phyloP scores from a whole-genome alignment of 2,888 invertebrate species.

The Epicampocera succincta region DNA sequence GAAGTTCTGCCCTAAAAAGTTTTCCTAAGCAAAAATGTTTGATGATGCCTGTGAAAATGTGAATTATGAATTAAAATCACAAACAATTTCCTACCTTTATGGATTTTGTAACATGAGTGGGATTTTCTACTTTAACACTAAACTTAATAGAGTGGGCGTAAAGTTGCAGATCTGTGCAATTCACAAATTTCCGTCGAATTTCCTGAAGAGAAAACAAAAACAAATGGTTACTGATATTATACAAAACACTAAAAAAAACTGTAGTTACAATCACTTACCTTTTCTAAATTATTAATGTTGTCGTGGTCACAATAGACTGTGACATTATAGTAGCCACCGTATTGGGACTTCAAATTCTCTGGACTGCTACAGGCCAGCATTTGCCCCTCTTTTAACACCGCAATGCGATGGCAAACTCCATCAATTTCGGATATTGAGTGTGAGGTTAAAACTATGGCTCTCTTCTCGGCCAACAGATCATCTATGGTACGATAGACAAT shows the following conservation, averaged over 20 bases:
- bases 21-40: too few species aligned
- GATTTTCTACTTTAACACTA: conserved; percentile 74
- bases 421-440: conserved; percentile 82
- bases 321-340: conserved; percentile 80
- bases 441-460: conserved; percentile 81
- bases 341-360: conserved; percentile 76
- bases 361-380: conserved; percentile 79
- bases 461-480: conserved; percentile 76
- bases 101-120: conserved; percentile 46
- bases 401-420: conserved; percentile 80
- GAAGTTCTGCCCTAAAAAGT: too few species aligned
- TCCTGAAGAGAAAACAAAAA: conserved; percentile 70
- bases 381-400: conserved; percentile 80
- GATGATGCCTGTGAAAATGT: too few species aligned
- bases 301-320: conserved; percentile 78
- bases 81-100: conserved; percentile 51
- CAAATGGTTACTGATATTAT: not conserved
- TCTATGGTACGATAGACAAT: conserved; percentile 80
- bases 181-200: conserved; percentile 74
- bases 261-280: conserved; percentile 67
- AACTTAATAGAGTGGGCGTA: conserved; percentile 79
- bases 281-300: conserved; percentile 74
- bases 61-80: too few species aligned
- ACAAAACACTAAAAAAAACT: too few species aligned
- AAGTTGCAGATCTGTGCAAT: conserved; percentile 76